These are phyloP conservation scores for Eclectus roratus DNA, from an alignment of 2,113 vertebrate species.

Conservation along the genomic window DNA sequence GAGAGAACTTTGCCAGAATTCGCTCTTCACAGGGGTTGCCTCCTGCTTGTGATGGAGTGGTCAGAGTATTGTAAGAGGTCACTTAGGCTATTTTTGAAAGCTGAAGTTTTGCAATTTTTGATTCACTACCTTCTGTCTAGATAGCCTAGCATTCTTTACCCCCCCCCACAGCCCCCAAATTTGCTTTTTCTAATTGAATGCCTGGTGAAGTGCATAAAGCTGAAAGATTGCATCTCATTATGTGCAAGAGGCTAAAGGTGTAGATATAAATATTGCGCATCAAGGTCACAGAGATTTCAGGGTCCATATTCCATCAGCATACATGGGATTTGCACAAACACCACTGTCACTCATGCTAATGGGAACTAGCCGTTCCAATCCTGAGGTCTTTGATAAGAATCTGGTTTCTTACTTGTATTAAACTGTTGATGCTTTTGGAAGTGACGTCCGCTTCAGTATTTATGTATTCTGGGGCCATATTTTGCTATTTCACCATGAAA, in stretches of 20 bases:
- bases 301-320: constrained; percentile 30
- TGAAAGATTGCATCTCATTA: constrained; percentile 51
- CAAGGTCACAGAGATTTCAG: constrained; percentile 64
- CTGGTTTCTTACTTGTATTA: background rate
- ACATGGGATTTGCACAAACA: constrained; percentile 40
- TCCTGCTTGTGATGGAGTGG: constrained; percentile 86
- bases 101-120: constrained; percentile 81
- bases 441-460: background rate
- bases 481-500: background rate
- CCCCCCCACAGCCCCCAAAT: background rate
- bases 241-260: constrained; percentile 35
- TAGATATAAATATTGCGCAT: constrained; percentile 23
- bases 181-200: constrained; percentile 65
- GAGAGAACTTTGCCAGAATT: constrained; percentile 90
- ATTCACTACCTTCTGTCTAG: constrained; percentile 80
- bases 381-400: background rate
- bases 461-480: background rate
- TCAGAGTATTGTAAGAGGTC: constrained; percentile 89
- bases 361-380: background rate
- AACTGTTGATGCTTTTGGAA: background rate
- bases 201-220: constrained; percentile 58
- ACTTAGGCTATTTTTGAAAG: constrained; percentile 83
- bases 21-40: constrained; percentile 85
- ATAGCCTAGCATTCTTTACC: constrained; percentile 54
- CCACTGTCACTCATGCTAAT: background rate